Evolutionary conservation across 1,140 invertebrate genomes (phyloP).

Genomic region (Nomia melanderi): DNA sequence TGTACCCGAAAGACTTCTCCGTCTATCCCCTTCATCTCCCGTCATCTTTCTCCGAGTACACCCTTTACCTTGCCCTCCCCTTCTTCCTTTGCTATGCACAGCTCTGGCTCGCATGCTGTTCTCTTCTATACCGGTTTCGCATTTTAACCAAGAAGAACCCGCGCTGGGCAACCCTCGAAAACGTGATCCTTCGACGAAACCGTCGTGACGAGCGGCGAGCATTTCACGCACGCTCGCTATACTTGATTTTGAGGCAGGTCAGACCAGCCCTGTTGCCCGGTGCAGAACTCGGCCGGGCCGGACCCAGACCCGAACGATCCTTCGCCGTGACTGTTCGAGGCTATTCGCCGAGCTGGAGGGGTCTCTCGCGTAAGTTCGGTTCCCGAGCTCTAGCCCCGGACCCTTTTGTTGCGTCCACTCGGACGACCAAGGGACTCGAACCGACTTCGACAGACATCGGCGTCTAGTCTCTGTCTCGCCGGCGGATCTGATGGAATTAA

Average conservation of each 20-base stretch:
- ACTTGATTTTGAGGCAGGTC: constrained; percentile 67
- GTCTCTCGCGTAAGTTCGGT: neutral
- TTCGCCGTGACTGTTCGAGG: too few species aligned
- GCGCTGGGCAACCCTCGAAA: constrained; percentile 27
- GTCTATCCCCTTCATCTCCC: too few species aligned
- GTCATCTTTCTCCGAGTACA: too few species aligned
- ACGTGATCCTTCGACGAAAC: constrained; percentile 49
- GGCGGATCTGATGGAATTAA: constrained; percentile 9
- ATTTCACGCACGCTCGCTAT: constrained; percentile 28
- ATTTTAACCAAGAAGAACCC: constrained; percentile 39
- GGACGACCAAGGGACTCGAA: neutral
- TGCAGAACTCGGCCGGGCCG: neutral
- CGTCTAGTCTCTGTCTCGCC: neutral
- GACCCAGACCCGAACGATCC: neutral
- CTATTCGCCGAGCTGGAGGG: neutral
- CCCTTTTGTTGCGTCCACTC: neutral
- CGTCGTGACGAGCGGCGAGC: neutral
- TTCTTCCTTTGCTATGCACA: constrained; percentile 12
- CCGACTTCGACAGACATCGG: neutral
- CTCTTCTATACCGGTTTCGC: constrained; percentile 49
- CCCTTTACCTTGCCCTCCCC: constrained; percentile 33
- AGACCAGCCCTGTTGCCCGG: constrained; percentile 42
- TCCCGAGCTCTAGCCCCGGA: neutral
- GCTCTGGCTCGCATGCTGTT: constrained; percentile 17
- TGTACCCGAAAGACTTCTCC: neutral